A percentile compares a stretch with the other conserved stretches of the same genome.
Conservation (phyloP, 2,113 vertebrate genomes). For the Tragelaphus scriptus region DNA sequence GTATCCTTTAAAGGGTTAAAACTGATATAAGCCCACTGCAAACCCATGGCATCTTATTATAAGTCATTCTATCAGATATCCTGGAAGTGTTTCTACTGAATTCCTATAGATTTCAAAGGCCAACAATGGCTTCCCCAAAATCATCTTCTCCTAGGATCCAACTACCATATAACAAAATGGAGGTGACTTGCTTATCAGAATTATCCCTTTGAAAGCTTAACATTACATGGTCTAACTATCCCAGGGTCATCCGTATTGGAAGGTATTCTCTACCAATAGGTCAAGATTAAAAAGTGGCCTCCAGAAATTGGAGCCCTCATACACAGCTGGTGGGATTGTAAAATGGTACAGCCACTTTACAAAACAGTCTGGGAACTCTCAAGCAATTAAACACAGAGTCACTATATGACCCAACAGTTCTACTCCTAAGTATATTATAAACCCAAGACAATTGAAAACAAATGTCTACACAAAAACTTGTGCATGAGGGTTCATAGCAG, state of each 20-base stretch:
- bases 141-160: not conserved
- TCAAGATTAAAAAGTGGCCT: not conserved
- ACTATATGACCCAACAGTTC: not conserved
- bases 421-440: not conserved
- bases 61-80: not conserved
- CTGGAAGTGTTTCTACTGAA: not conserved
- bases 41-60: not conserved
- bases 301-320: not conserved
- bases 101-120: not conserved
- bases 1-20: conserved; percentile 13
- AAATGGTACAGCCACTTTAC: not conserved
- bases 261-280: not conserved
- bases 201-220: conserved; percentile 4
- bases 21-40: not conserved
- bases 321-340: not conserved
- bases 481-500: not conserved
- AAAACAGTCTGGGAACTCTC: conserved; percentile 1
- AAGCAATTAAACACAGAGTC: not conserved
- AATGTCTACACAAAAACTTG: not conserved
- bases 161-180: not conserved
- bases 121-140: not conserved
- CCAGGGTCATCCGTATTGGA: not conserved
- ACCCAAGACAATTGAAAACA: not conserved
- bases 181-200: conserved; percentile 19
- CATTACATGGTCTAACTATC: not conserved